Percentiles rank a stretch among this genome's conserved stretches.
These are phyloP conservation scores for Clusia tigrina DNA, from an alignment of 2,888 invertebrate species.

Conservation along the genomic window DNA sequence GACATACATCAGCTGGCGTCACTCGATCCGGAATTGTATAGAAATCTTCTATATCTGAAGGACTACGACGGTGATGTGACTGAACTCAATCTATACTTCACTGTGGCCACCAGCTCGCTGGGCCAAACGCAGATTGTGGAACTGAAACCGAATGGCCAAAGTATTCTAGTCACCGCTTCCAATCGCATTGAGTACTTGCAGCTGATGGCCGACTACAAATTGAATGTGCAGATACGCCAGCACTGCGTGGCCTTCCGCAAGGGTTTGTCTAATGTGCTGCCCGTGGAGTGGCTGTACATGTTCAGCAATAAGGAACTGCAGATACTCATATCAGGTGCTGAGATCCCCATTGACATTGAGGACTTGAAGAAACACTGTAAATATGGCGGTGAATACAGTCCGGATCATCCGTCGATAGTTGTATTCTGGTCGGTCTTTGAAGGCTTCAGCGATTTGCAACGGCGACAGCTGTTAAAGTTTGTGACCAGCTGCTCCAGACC, in stretches of 20 bases:
- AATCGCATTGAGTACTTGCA: slow-evolving; percentile 98
- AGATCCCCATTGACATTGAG: slow-evolving; percentile 89
- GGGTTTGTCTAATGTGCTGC: slow-evolving; percentile 90
- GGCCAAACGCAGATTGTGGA: slow-evolving; percentile 91
- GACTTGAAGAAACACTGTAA: slow-evolving; percentile 88
- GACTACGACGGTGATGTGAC: slow-evolving; percentile 85
- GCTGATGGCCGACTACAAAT: slow-evolving; percentile 92
- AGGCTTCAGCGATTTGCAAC: slow-evolving; percentile 82
- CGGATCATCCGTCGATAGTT: slow-evolving; percentile 83
- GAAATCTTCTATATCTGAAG: slow-evolving; percentile 87
- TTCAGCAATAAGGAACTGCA: slow-evolving; percentile 95
- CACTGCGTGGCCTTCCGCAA: slow-evolving; percentile 90
- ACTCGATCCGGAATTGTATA: slow-evolving; percentile 85
- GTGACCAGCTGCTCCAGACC: slow-evolving; percentile 98
- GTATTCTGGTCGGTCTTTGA: slow-evolving; percentile 91
- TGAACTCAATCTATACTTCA: slow-evolving; percentile 92
- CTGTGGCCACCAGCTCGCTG: slow-evolving; percentile 86
- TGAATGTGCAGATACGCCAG: slow-evolving; percentile 87
- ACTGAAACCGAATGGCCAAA: slow-evolving; percentile 87
- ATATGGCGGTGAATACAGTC: slow-evolving; percentile 86
- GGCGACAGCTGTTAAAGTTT: slow-evolving; percentile 90
- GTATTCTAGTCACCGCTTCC: slow-evolving; percentile 87
- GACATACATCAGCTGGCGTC: slow-evolving; percentile 94
- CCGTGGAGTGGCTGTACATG: slow-evolving; percentile 92
- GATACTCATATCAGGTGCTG: slow-evolving; percentile 95